phyloP scores from a whole-genome alignment of 2,113 vertebrate genomes.

The Tupaia chinensis region DNA sequence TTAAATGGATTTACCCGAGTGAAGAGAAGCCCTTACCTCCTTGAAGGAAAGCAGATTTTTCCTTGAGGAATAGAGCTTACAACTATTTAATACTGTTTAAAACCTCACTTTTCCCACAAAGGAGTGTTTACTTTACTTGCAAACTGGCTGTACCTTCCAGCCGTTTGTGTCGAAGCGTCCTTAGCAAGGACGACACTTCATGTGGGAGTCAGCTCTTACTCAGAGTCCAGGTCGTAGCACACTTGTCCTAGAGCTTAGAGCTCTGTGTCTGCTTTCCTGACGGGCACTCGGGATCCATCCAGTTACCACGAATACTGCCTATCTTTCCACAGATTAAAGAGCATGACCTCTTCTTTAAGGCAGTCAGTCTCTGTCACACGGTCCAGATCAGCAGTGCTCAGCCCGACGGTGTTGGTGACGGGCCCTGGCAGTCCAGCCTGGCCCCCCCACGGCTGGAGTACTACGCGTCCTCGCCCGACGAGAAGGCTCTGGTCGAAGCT shows the following conservation, averaged over 20 bases:
- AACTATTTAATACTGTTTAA: constrained; percentile 22
- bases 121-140: background rate
- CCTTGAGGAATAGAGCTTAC: constrained; percentile 31
- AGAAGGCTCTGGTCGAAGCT: constrained; percentile 98
- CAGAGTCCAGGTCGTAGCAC: background rate
- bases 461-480: constrained; percentile 98
- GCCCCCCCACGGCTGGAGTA: constrained; percentile 92
- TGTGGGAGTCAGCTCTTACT: background rate
- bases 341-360: constrained; percentile 96
- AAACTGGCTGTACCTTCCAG: background rate
- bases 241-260: background rate
- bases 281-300: background rate
- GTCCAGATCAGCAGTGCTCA: constrained; percentile 96
- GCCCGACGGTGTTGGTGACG: constrained; percentile 89
- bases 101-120: background rate
- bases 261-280: constrained; percentile 28
- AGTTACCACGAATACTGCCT: constrained; percentile 43
- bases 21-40: background rate
- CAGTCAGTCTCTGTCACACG: constrained; percentile 97
- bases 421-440: constrained; percentile 90
- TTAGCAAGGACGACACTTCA: constrained; percentile 8
- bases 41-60: constrained; percentile 5
- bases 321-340: constrained; percentile 89
- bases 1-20: background rate
- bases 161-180: background rate